A percentile compares a stretch with the other conserved stretches of the same genome.
phyloP scores from a whole-genome alignment of 2,113 vertebrate genomes.

The Ondatra zibethicus region DNA sequence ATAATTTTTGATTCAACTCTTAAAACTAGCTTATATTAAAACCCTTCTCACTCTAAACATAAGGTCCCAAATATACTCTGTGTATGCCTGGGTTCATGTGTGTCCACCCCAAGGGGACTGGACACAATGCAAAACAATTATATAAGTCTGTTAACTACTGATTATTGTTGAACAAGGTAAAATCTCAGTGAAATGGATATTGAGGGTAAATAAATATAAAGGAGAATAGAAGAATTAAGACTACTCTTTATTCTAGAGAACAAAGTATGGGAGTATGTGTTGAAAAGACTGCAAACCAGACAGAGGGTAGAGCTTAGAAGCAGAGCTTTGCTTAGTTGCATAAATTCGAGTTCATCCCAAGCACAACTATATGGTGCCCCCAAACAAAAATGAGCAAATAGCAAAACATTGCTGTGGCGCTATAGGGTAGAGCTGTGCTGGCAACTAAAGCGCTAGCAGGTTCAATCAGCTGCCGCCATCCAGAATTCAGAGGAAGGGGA shows the following conservation, averaged over 20 bases:
- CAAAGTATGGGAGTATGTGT: not conserved
- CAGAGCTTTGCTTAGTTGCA: not conserved
- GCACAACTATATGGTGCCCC: not conserved
- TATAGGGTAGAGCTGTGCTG: not conserved
- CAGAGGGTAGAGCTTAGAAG: not conserved
- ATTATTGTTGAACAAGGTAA: conserved; percentile 46
- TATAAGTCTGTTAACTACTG: not conserved
- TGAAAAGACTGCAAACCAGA: not conserved
- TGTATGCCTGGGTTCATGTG: not conserved
- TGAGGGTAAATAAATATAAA: not conserved
- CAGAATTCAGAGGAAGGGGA: not conserved
- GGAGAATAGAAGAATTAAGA: not conserved
- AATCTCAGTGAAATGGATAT: conserved; percentile 39
- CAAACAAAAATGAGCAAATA: not conserved
- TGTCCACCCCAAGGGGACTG: not conserved
- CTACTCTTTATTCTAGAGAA: conserved; percentile 19
- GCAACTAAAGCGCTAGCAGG: not conserved
- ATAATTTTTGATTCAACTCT: not conserved
- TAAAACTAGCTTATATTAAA: not conserved
- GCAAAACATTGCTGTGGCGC: not conserved
- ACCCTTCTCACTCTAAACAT: not conserved
- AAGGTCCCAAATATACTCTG: not conserved
- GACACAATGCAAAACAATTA: conserved; percentile 1
- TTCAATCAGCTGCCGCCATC: not conserved
- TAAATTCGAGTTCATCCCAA: not conserved